Base-by-base conservation (phyloP, 1,140 invertebrate genomes). In the Drosophila rhopaloa region DNA sequence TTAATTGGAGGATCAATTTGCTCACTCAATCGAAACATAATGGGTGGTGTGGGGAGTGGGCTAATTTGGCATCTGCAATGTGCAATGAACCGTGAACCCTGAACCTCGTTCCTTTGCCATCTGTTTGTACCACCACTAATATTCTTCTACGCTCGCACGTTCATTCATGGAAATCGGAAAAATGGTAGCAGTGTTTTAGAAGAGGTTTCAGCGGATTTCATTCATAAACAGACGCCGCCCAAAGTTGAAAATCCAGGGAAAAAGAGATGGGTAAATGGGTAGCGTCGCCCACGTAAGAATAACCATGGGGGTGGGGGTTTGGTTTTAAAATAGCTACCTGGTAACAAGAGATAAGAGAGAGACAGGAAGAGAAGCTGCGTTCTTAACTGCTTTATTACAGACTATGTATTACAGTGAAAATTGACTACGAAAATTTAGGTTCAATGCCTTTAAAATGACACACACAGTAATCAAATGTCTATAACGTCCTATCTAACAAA, bases 331-430 rank as follows among this genome's bases (percentile, higher is more conserved):
- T 29, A 53, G 78, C 60, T 73, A 73, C 70, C 70, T 73, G 65
- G 66, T 40, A 70, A 70, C 54, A 38, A 37, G 54, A 44, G 47
- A 50, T 56, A 56, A 47, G 56, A 73, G 66, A 55, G 66, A 79
- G 77, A 72, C 53, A 10, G 14, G 14, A 2, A 37, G 58, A 67
- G 56, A 67, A 48, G 65, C 48, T 48, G 76, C 76, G 71, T 78
- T 70, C 68, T 81, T 78, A 85, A 85, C 81, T 85, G 65, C 81
- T 84, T 76, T 77, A 84, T 84, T 84, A 84, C 62, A 37, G 58
- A 68, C 60, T 79, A 79, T 72, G 46, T 48, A 27, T 10, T 24
- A 61, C 44, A 62, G 50, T 38, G 41, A 16, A 44, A 35, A 35
- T 27, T 27, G 40, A 16, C 29, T 46, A 61, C 35, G 10, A 35